phyloP scores from a whole-genome alignment of 64 coral and sea anemone species.

The Platygyra sinensis region DNA sequence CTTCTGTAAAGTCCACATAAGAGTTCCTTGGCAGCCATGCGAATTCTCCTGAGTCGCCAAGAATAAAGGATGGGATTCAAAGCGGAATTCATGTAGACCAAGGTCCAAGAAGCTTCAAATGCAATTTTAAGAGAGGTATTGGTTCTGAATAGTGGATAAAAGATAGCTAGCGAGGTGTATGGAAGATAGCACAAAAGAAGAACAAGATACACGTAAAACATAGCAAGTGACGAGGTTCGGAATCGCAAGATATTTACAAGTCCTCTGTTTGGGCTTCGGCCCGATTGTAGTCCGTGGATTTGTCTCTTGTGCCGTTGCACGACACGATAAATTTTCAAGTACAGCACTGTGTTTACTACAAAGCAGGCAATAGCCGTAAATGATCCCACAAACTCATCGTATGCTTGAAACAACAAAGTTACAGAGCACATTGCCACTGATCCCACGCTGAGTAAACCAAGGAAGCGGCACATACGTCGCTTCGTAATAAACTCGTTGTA shows the following conservation, averaged over 20 bases:
- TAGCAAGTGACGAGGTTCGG: background rate
- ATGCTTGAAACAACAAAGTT: background rate
- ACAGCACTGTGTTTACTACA: background rate
- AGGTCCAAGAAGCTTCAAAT: conserved; percentile 7
- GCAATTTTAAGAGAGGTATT: background rate
- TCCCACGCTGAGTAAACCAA: background rate
- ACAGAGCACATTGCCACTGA: background rate
- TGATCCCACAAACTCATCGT: background rate
- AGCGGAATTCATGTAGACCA: background rate
- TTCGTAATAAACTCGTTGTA: conserved; percentile 9
- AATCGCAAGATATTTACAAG: conserved; percentile 4
- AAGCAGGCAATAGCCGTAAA: background rate
- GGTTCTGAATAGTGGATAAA: background rate
- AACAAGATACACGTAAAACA: conserved; percentile 9
- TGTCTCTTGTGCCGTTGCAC: background rate
- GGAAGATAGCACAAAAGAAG: background rate
- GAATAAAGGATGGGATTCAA: background rate
- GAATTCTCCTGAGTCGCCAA: background rate
- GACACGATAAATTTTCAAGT: conserved; percentile 4
- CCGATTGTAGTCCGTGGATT: background rate
- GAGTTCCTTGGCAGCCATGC: background rate
- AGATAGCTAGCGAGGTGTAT: background rate
- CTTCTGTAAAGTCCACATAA: background rate
- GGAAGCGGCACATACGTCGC: background rate
- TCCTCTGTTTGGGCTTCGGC: background rate